Percentiles rank a stretch among this genome's conserved stretches.
phyloP scores from a whole-genome alignment of 2,797 vertebrate species.

The Pipistrellus nathusii region DNA sequence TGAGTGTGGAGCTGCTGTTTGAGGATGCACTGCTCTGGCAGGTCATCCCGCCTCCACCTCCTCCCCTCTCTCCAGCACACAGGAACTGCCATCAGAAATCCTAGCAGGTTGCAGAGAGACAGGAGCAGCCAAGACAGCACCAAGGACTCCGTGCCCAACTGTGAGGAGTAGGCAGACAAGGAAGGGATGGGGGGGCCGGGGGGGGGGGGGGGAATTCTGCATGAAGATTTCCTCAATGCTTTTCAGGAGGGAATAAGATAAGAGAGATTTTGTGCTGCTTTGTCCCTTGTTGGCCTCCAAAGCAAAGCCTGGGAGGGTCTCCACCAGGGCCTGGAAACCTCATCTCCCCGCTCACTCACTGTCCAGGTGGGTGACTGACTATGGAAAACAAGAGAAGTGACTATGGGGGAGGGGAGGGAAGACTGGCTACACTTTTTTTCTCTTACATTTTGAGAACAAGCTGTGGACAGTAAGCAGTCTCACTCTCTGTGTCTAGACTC shows the following conservation, averaged over 20 bases:
- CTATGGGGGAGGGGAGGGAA: too few relatives aligned
- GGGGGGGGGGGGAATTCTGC: too few relatives aligned
- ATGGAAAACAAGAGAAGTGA: not conserved
- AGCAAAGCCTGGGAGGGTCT: too few relatives aligned
- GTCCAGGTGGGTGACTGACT: not conserved
- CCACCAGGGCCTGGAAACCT: not conserved
- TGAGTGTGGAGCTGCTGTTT: not conserved
- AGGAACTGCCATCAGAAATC: not conserved
- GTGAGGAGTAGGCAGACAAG: not conserved
- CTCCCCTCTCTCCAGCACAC: not conserved
- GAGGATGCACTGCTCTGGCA: not conserved
- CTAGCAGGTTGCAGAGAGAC: not conserved
- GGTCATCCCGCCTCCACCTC: not conserved
- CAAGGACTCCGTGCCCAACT: not conserved
- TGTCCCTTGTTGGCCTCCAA: not conserved
- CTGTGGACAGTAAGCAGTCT: too few relatives aligned
- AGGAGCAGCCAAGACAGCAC: not conserved
- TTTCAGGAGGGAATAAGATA: not conserved
- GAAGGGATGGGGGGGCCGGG: not conserved
- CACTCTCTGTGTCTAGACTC: not conserved
- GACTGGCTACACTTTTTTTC: too few relatives aligned
- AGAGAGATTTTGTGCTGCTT: not conserved
- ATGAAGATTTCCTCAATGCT: not conserved
- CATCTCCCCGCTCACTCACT: not conserved
- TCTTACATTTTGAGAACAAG: too few relatives aligned